Evolutionary conservation across 2,797 vertebrate genomes (phyloP).

Genomic region (Neosilurus mollespiculum): DNA sequence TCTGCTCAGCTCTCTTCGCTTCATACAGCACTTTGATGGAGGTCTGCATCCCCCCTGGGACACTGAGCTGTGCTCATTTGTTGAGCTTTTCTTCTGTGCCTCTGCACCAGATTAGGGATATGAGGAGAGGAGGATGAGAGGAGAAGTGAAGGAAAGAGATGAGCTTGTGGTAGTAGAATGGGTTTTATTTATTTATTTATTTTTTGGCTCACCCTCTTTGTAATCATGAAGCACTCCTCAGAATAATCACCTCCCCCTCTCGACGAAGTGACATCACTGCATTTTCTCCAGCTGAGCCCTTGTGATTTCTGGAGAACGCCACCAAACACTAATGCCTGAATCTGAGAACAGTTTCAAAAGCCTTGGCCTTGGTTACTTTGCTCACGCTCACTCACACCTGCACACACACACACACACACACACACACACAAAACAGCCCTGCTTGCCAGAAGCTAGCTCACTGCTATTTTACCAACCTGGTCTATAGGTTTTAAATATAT

Average conservation of each 20-base stretch:
- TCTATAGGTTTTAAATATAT: constrained; percentile 9
- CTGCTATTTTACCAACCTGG: not conserved
- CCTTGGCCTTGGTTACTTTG: constrained; percentile 2
- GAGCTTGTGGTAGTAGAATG: constrained; percentile 25
- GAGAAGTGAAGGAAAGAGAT: constrained; percentile 34
- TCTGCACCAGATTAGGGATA: constrained; percentile 26
- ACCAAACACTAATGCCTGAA: constrained; percentile 21
- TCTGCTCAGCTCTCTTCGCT: constrained; percentile 41
- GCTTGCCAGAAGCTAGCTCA: constrained; percentile 22
- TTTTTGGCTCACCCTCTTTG: constrained; percentile 45
- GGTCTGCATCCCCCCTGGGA: constrained; percentile 49
- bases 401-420: constrained; percentile 1
- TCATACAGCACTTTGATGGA: constrained; percentile 51
- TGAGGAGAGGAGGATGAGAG: constrained; percentile 46
- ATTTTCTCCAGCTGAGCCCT: constrained; percentile 49
- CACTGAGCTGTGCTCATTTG: constrained; percentile 38
- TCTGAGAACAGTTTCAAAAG: constrained; percentile 17
- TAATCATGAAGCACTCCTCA: constrained; percentile 52
- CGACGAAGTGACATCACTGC: constrained; percentile 51
- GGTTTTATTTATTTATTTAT: constrained; percentile 26
- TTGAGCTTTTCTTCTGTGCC: constrained; percentile 21
- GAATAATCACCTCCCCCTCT: constrained; percentile 42
- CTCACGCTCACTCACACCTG: not conserved
- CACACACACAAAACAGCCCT: not conserved
- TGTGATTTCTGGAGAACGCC: constrained; percentile 21